Percentiles rank a stretch among this genome's conserved stretches.
Evolutionary conservation across 64 coral and sea anemone species (phyloP).

Genomic region (Hydrozoanthus tunicans): DNA sequence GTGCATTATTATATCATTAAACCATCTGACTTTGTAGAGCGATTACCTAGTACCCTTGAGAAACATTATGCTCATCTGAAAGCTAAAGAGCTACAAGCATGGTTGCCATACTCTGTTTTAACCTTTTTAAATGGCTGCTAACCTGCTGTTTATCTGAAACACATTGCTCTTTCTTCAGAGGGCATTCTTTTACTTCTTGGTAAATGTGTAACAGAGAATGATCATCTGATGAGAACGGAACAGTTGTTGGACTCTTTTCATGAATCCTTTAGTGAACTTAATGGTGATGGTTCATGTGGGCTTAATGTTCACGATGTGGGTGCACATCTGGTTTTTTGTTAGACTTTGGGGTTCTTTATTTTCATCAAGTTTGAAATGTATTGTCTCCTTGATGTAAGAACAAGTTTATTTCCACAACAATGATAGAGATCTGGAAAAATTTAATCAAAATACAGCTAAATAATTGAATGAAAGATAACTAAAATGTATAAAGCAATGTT

Average conservation of each 20-base stretch:
- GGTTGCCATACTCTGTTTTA: constrained; percentile 30
- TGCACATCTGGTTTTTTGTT: constrained; percentile 61
- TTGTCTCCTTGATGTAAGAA: too few species aligned
- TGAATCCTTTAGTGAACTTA: too few species aligned
- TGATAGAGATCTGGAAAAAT: too few species aligned
- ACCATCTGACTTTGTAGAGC: constrained; percentile 47
- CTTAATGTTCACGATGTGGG: constrained; percentile 58
- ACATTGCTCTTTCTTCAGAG: constrained; percentile 55
- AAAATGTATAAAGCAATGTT: too few species aligned
- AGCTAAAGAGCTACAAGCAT: constrained; percentile 58
- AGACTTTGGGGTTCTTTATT: constrained; percentile 50
- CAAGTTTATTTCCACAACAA: too few species aligned
- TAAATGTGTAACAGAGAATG: constrained; percentile 30
- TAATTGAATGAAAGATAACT: too few species aligned
- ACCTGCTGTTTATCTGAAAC: constrained; percentile 44
- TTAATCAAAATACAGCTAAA: too few species aligned
- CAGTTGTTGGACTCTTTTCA: too few species aligned
- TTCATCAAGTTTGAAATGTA: neutral
- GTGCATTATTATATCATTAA: neutral
- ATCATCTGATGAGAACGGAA: constrained; percentile 21
- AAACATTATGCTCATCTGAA: constrained; percentile 53
- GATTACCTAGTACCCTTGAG: constrained; percentile 50
- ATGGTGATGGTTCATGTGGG: constrained; percentile 39
- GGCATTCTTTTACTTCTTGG: constrained; percentile 51
- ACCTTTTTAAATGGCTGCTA: constrained; percentile 24